A percentile compares a stretch with the other conserved stretches of the same genome.
phyloP scores from a whole-genome alignment of 2,113 vertebrate genomes.

The Psittacara wagleri region DNA sequence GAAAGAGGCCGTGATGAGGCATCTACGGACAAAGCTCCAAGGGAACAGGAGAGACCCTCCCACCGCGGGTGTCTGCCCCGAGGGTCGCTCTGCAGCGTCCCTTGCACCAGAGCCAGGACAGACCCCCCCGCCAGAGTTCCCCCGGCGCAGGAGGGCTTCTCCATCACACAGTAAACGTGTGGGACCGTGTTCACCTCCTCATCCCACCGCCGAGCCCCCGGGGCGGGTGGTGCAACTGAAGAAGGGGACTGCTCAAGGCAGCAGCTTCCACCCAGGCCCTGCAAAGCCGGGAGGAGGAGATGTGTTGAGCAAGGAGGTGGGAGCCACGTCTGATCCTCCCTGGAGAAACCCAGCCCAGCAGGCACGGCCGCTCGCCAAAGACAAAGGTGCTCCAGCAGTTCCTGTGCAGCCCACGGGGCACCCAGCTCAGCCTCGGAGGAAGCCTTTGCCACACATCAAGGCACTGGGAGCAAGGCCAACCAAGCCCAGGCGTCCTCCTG shows the following conservation, averaged over 20 bases:
- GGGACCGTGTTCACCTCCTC: not conserved
- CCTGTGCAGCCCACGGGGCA: not conserved
- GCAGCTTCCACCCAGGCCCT: not conserved
- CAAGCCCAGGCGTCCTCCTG: conserved; percentile 79
- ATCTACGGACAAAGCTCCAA: conserved; percentile 31
- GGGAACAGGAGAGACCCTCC: not conserved
- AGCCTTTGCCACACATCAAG: conserved; percentile 61
- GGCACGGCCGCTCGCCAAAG: not conserved
- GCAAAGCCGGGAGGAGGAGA: not conserved
- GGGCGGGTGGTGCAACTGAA: not conserved
- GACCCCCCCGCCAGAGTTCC: not conserved
- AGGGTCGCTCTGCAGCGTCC: not conserved
- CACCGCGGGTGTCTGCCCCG: fast-evolving
- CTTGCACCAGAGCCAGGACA: not conserved
- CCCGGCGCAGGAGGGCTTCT: not conserved
- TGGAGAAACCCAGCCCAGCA: not conserved
- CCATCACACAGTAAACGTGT: not conserved
- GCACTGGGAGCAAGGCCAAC: conserved; percentile 52
- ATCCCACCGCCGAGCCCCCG: fast-evolving
- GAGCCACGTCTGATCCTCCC: not conserved
- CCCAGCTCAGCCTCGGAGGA: conserved; percentile 59
- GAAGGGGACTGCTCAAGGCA: not conserved
- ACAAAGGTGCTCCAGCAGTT: not conserved
- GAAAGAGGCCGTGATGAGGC: not conserved
- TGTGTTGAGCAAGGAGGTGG: not conserved